Evolutionary conservation across 2,888 invertebrate genomes (phyloP), one percentile per base, ranked within the genome.

Genomic region (Netelia melanura): DNA sequence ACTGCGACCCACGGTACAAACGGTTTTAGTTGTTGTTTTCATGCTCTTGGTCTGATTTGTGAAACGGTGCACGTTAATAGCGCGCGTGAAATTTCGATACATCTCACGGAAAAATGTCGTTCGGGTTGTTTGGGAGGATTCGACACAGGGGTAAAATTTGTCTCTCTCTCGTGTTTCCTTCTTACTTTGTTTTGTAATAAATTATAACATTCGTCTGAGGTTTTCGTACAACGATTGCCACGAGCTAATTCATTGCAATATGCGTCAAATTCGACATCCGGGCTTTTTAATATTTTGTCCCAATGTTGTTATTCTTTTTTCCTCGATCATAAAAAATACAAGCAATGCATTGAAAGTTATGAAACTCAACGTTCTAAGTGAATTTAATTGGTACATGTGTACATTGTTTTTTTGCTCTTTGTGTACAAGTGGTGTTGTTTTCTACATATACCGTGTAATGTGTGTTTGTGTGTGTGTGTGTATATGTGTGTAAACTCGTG

Each of bases 341-440:
- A 93, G 91, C 92, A 88, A 89, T 90, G 91, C 89, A 90, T 91
- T 91, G 89, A 91, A 91, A 91, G 87, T 91, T 90, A 91, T 91
- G 91, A 92, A 93, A 92, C 90, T 91, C 90, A 92, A 91, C 91
- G 90, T 83, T 89, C 90, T 90, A 90, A 88, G 90, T 93, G 91
- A 92, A 91, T 91, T 92, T 89, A 88, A 90, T 91, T 89, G 89
- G 88, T 92, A 92, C 88, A 88, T 91, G 92, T 91, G 91, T 93
- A 92, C 90, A 91, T 91, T 91, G 89, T 90, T 91, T 91, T 90
- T 88, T 87, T 87, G 65, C 70, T 83, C 86, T 83, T 89, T 81
- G 87, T 88, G 89, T 91, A 90, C 89, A 91, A 89, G 89, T 90
- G 89, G 90, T 90, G 89, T 91, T 89, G 89, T 89, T 48, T 88